These are phyloP conservation scores for Caenorhabditis sp. DNA, from an alignment of 2,888 invertebrate species.

Conservation along the genomic window DNA sequence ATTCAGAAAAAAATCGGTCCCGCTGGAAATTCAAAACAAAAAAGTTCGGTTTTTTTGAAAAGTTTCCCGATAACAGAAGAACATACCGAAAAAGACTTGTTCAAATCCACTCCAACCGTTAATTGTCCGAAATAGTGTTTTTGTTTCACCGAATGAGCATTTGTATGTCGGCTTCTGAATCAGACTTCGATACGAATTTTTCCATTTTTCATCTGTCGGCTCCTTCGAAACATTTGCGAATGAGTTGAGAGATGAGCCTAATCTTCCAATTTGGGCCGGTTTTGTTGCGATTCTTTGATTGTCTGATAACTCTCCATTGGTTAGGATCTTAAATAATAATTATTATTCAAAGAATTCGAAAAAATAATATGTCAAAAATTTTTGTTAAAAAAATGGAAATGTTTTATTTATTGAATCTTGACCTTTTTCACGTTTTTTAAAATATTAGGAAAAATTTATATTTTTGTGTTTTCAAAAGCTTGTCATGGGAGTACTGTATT, in stretches of 20 bases:
- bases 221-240: not conserved
- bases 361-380: not conserved
- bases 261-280: slow-evolving; percentile 44
- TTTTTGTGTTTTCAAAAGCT: no score
- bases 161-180: slow-evolving; percentile 62
- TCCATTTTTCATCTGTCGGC: slow-evolving; percentile 59
- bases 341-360: not conserved
- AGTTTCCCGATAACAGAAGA: not conserved
- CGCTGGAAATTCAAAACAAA: no score
- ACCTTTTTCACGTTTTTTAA: no score
- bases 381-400: no score
- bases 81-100: slow-evolving; percentile 81
- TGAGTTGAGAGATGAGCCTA: slow-evolving; percentile 35
- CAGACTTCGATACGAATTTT: slow-evolving; percentile 48
- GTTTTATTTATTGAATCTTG: no score
- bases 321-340: slow-evolving; percentile 29
- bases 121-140: slow-evolving; percentile 61
- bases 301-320: slow-evolving; percentile 30
- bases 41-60: not conserved
- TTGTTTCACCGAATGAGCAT: slow-evolving; percentile 58
- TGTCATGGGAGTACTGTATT: no score
- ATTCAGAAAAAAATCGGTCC: not conserved
- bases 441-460: no score
- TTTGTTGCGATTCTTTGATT: slow-evolving; percentile 33
- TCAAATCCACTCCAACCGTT: slow-evolving; percentile 82